Evolutionary conservation across 1,140 invertebrate species (phyloP).

Genomic region (Tetragnatha versicolor): DNA sequence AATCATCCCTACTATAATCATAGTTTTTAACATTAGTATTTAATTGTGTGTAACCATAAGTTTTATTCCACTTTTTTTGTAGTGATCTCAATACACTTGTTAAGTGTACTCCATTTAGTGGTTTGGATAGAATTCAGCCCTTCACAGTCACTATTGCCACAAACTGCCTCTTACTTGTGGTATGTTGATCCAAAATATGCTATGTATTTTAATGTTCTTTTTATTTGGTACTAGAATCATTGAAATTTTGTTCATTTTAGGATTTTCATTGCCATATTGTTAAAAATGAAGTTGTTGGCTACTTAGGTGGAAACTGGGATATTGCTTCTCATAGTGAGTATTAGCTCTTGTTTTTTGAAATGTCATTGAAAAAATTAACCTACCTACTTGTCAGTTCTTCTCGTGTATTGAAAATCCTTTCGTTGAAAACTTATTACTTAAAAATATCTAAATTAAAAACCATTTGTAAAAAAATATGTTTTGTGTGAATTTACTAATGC

Average conservation of each 20-base stretch:
- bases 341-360: too few species aligned
- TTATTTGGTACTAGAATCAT: neutral
- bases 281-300: conserved; percentile 90
- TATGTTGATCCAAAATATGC: too few species aligned
- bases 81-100: conserved; percentile 65
- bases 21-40: too few species aligned
- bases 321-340: conserved; percentile 88
- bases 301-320: conserved; percentile 93
- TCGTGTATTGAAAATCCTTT: too few species aligned
- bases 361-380: too few species aligned
- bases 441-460: too few species aligned
- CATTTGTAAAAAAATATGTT: too few species aligned
- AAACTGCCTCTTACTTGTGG: conserved; percentile 83
- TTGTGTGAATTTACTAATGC: too few species aligned
- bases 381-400: too few species aligned
- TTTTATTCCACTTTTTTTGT: neutral
- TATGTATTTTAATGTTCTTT: neutral
- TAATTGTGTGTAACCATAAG: neutral
- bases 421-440: too few species aligned
- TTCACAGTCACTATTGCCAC: conserved; percentile 88
- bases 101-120: conserved; percentile 85
- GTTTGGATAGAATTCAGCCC: conserved; percentile 87
- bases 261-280: conserved; percentile 94
- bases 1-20: too few species aligned
- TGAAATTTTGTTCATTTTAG: conserved; percentile 56